A percentile compares a stretch with the other conserved stretches of the same genome.
These are phyloP conservation scores for Lasiurus cinereus DNA, from an alignment of 2,113 vertebrate species.

Conservation along the genomic window DNA sequence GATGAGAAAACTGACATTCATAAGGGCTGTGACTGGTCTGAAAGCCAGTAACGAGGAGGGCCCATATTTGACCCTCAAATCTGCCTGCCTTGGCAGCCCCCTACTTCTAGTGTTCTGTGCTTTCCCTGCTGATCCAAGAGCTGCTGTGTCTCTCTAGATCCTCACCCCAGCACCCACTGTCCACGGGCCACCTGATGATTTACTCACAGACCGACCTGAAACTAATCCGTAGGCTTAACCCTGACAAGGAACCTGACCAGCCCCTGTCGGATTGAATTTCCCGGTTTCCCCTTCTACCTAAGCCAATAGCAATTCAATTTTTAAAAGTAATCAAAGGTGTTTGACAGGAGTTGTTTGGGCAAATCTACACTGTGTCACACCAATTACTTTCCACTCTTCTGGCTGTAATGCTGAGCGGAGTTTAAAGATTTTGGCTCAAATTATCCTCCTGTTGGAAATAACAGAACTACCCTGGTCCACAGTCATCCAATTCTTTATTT, in stretches of 20 bases:
- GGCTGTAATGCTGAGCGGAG: not conserved
- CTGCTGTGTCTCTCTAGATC: not conserved
- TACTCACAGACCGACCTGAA: not conserved
- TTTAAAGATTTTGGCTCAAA: slow-evolving; percentile 9
- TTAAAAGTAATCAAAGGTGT: slow-evolving; percentile 72
- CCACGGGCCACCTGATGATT: not conserved
- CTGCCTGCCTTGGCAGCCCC: not conserved
- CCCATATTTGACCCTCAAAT: not conserved
- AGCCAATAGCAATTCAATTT: slow-evolving; percentile 71
- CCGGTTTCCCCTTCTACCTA: slow-evolving; percentile 42
- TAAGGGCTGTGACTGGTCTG: not conserved
- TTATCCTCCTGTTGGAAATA: slow-evolving; percentile 26
- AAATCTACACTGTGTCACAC: slow-evolving; percentile 56
- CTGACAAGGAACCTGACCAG: not conserved
- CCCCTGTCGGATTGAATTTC: not conserved
- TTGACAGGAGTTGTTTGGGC: slow-evolving; percentile 77
- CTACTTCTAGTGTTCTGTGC: not conserved
- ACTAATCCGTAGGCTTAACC: not conserved
- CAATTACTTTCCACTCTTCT: slow-evolving; percentile 64
- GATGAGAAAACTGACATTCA: not conserved
- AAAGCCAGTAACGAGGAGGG: not conserved
- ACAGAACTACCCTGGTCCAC: not conserved
- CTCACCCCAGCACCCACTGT: not conserved
- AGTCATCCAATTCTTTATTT: not conserved
- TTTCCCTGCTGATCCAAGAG: not conserved